phyloP scores from a whole-genome alignment of 2,888 invertebrate species.

The Iselma pallidipennis region DNA sequence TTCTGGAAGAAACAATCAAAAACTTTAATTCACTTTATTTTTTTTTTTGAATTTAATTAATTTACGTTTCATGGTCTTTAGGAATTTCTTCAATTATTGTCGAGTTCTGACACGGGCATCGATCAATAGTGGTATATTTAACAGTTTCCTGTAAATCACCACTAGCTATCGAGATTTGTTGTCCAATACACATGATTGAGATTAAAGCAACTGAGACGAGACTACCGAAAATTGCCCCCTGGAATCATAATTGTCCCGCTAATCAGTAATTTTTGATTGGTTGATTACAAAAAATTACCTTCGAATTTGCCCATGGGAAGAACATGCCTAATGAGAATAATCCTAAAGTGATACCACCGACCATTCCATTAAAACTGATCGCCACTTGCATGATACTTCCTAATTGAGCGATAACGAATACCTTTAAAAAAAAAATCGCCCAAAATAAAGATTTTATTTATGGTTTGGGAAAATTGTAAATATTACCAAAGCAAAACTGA shows the following conservation, averaged over 20 bases:
- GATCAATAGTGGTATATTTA: slow-evolving; percentile 59
- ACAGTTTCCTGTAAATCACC: slow-evolving; percentile 51
- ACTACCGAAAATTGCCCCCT: slow-evolving; percentile 71
- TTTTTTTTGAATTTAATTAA: background rate
- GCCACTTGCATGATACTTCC: slow-evolving; percentile 90
- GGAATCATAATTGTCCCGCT: too few relatives aligned
- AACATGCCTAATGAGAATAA: slow-evolving; percentile 88
- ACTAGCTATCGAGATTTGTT: slow-evolving; percentile 63
- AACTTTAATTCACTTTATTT: slow-evolving; percentile 8
- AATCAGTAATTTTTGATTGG: too few relatives aligned
- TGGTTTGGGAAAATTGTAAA: background rate
- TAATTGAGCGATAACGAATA: slow-evolving; percentile 83
- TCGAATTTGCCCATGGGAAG: slow-evolving; percentile 84
- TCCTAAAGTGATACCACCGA: slow-evolving; percentile 85
- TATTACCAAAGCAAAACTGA: slow-evolving; percentile 66
- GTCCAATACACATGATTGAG: slow-evolving; percentile 68
- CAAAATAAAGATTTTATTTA: background rate
- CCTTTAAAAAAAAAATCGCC: slow-evolving; percentile 47
- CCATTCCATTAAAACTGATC: slow-evolving; percentile 85
- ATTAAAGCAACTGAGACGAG: slow-evolving; percentile 64
- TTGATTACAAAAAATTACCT: slow-evolving; percentile 62
- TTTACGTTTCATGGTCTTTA: background rate
- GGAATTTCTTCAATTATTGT: slow-evolving; percentile 22
- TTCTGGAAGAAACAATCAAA: slow-evolving; percentile 35
- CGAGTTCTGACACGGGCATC: slow-evolving; percentile 59